These are phyloP conservation scores for Cetonia aurata DNA, from an alignment of 2,888 invertebrate genomes.

Conservation along the genomic window DNA sequence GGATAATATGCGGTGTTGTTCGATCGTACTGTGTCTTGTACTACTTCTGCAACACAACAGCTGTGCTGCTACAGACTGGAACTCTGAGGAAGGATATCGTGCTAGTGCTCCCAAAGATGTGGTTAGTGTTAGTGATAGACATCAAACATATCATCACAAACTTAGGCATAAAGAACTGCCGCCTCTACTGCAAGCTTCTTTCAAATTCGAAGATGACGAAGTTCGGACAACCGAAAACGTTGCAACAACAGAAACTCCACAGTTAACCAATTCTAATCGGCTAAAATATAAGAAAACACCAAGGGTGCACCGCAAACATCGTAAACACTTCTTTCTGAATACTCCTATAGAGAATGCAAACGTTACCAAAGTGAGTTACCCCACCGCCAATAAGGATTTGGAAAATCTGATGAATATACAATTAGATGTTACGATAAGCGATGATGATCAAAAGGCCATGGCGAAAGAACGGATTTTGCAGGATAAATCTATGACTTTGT, in stretches of 20 bases:
- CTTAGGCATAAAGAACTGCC: conserved; percentile 8
- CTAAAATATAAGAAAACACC: conserved; percentile 26
- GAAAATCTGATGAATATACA: conserved; percentile 33
- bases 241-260: not conserved
- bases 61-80: not conserved
- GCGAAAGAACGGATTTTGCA: conserved; percentile 44
- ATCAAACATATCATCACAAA: not conserved
- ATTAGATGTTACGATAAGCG: conserved; percentile 17
- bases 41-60: conserved; percentile 16
- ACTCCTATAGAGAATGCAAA: not conserved
- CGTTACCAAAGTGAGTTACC: conserved; percentile 16
- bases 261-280: not conserved
- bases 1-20: conserved; percentile 42
- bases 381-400: not conserved
- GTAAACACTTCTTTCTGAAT: conserved; percentile 24
- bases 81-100: not conserved
- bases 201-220: not conserved
- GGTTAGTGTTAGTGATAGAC: not conserved
- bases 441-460: conserved; percentile 26
- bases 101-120: conserved; percentile 17
- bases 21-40: conserved; percentile 31
- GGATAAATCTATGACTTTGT: conserved; percentile 38
- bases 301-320: conserved; percentile 7
- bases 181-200: not conserved
- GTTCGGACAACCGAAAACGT: not conserved